Conservation (phyloP, 2,113 vertebrate genomes). For the Rutilus rutilus region DNA sequence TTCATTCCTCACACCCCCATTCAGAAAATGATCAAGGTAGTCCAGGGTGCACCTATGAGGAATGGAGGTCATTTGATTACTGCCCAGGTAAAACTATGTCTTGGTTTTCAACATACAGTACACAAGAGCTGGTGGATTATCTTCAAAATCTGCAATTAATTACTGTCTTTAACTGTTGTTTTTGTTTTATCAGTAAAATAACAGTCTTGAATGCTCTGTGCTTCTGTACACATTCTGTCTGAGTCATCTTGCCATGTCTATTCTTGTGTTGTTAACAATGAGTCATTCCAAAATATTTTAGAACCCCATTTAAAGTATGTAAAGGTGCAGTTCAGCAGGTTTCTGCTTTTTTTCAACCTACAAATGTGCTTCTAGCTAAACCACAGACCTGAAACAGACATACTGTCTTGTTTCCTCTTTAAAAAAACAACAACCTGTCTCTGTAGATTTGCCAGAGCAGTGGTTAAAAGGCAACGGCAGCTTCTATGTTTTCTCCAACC, state of each 20-base stretch:
- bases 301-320: neutral
- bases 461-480: slow-evolving; percentile 29
- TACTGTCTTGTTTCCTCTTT: neutral
- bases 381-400: too few relatives aligned
- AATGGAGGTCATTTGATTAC: neutral
- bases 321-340: neutral
- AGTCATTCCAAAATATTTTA: neutral
- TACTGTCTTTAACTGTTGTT: neutral
- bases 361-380: neutral
- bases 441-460: slow-evolving; percentile 6
- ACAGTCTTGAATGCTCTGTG: neutral
- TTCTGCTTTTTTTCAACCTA: neutral
- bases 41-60: neutral
- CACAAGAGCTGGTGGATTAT: neutral
- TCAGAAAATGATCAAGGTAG: neutral
- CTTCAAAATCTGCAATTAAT: too few relatives aligned
- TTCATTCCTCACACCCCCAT: neutral
- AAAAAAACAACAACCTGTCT: neutral
- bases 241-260: neutral
- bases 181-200: neutral
- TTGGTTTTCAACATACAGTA: neutral
- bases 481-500: slow-evolving; percentile 34
- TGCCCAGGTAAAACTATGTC: slow-evolving; percentile 12
- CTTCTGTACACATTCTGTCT: neutral
- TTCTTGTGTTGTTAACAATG: neutral